phyloP scores from a whole-genome alignment of 2,113 vertebrate species.

The Ptychochromis oligacanthus region DNA sequence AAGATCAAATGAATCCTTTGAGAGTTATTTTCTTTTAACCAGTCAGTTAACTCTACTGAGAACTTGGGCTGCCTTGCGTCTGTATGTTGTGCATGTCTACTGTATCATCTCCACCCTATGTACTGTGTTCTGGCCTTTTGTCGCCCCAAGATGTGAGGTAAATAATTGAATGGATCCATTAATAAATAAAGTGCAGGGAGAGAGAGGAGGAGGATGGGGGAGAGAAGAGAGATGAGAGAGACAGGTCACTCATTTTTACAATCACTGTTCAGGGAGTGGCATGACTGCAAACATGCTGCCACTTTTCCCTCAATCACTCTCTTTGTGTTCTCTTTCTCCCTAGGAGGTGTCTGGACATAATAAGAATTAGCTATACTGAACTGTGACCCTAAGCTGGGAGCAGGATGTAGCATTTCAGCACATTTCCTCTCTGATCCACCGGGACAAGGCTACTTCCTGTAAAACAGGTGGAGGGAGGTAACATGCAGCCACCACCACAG shows the following conservation, averaged over 20 bases:
- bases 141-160: conserved; percentile 70
- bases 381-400: conserved; percentile 46
- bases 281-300: conserved; percentile 33
- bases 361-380: conserved; percentile 53
- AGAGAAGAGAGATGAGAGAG: conserved; percentile 32
- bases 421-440: conserved; percentile 63
- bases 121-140: conserved; percentile 60
- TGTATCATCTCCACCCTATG: conserved; percentile 53
- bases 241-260: conserved; percentile 73
- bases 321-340: conserved; percentile 12
- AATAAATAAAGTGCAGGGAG: conserved; percentile 78
- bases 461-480: conserved; percentile 68
- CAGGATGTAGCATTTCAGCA: conserved; percentile 71
- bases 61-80: conserved; percentile 8
- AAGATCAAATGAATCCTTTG: neutral
- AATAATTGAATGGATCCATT: conserved; percentile 81
- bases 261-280: conserved; percentile 63
- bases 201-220: neutral
- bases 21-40: neutral
- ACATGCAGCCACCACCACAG: conserved; percentile 30
- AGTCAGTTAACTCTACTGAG: conserved; percentile 16
- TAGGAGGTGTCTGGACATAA: conserved; percentile 65
- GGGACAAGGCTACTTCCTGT: conserved; percentile 70
- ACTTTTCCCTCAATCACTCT: conserved; percentile 10
- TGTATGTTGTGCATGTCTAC: conserved; percentile 20